phyloP scores from a whole-genome alignment of 2,113 vertebrate species.

The Orycteropus afer region DNA sequence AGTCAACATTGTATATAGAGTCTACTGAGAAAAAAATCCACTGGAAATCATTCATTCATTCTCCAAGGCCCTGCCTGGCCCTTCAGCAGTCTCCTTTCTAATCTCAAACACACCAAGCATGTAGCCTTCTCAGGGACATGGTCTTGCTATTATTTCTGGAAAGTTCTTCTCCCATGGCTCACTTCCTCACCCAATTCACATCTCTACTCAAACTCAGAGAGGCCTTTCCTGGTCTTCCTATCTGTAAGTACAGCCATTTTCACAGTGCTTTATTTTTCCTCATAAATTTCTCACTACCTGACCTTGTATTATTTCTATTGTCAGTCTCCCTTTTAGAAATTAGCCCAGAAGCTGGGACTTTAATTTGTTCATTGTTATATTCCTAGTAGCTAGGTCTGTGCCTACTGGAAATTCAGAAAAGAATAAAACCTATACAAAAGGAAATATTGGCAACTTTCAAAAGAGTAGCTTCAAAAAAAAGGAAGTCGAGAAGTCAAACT shows the following conservation, averaged over 20 bases:
- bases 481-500: neutral
- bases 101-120: neutral
- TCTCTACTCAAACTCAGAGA: neutral
- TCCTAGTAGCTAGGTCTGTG: neutral
- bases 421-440: neutral
- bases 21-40: neutral
- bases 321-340: neutral
- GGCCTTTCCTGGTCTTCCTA: neutral
- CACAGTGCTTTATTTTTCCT: conserved; percentile 8
- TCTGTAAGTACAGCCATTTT: neutral
- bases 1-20: neutral
- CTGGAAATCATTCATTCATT: neutral
- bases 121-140: neutral
- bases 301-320: neutral
- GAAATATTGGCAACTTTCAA: neutral
- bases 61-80: neutral
- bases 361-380: neutral
- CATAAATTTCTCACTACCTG: neutral
- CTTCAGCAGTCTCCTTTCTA: neutral
- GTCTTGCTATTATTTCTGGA: neutral
- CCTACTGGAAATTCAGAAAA: conserved; percentile 43
- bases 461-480: neutral
- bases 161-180: neutral
- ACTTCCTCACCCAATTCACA: neutral
- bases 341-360: conserved; percentile 1